Percentiles rank a stretch among this genome's conserved stretches.
These are phyloP conservation scores for Drosophila sturtevanti DNA, from an alignment of 1,140 invertebrate genomes.

Conservation along the genomic window DNA sequence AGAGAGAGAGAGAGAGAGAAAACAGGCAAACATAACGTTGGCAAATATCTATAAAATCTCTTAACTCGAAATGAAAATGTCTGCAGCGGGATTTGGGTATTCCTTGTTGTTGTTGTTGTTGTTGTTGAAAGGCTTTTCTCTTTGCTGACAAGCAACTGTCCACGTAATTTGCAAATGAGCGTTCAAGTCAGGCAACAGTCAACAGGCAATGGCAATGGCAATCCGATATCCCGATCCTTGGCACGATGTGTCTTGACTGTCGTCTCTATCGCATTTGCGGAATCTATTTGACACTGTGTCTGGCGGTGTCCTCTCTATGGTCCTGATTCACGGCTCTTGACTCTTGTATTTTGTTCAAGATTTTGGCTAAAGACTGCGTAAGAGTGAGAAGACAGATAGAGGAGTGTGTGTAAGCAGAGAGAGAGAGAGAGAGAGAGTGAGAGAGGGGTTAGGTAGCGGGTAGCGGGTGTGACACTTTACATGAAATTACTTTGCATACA, in stretches of 20 bases:
- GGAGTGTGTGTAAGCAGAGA: too few relatives aligned
- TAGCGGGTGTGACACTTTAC: constrained; percentile 77
- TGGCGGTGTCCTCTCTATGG: constrained; percentile 21
- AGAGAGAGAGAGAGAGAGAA: too few relatives aligned
- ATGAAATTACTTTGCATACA: constrained; percentile 83
- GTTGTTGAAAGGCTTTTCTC: constrained; percentile 32
- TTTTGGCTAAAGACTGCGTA: too few relatives aligned
- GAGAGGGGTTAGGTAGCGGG: not conserved
- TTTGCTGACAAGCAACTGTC: constrained; percentile 64
- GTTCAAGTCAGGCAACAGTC: constrained; percentile 1
- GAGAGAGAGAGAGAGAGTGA: not conserved
- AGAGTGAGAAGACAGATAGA: not conserved
- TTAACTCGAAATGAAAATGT: constrained; percentile 68
- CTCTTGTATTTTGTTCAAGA: not conserved
- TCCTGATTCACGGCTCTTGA: constrained; percentile 7
- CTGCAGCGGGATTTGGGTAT: constrained; percentile 30
- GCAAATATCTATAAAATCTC: constrained; percentile 71
- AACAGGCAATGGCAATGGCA: constrained; percentile 21
- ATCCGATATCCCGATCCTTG: constrained; percentile 38
- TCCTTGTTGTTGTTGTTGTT: constrained; percentile 1
- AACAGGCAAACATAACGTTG: constrained; percentile 14
- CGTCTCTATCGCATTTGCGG: constrained; percentile 66
- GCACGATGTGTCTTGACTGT: constrained; percentile 54
- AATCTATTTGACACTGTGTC: constrained; percentile 78
- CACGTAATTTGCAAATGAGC: constrained; percentile 62